Percentiles rank a stretch among this genome's conserved stretches.
These are phyloP conservation scores for Neodiprion fabricii DNA, from an alignment of 1,140 invertebrate species.

Conservation along the genomic window DNA sequence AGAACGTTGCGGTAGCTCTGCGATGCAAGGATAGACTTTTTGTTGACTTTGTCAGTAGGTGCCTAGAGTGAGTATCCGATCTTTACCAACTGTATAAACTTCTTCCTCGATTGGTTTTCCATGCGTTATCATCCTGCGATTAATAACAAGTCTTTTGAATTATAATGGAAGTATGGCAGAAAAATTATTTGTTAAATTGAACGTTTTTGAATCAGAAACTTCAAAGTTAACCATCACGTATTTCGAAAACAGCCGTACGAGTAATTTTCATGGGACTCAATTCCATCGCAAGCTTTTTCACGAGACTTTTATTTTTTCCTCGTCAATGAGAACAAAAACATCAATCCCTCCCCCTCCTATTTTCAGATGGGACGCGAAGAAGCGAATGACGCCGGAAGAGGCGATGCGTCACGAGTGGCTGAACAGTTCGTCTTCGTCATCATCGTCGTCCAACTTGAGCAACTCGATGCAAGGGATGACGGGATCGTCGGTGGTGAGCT, in stretches of 20 bases:
- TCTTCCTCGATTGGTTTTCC: not conserved
- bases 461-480: constrained; percentile 48
- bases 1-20: constrained; percentile 76
- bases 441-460: constrained; percentile 34
- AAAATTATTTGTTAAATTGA: constrained; percentile 14
- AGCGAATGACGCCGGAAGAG: constrained; percentile 91
- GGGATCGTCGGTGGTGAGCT: constrained; percentile 36
- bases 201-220: constrained; percentile 19
- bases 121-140: constrained; percentile 9
- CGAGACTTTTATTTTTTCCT: constrained; percentile 12
- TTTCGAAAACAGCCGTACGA: too few relatives aligned
- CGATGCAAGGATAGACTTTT: constrained; percentile 89
- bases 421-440: constrained; percentile 44
- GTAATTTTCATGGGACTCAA: too few relatives aligned
- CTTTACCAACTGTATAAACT: not conserved
- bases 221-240: too few relatives aligned
- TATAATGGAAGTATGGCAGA: constrained; percentile 4
- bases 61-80: constrained; percentile 80
- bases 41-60: constrained; percentile 91
- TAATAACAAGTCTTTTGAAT: constrained; percentile 11
- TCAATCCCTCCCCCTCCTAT: not conserved
- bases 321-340: too few relatives aligned
- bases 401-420: constrained; percentile 82
- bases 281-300: too few relatives aligned
- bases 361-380: constrained; percentile 90